phyloP scores from a whole-genome alignment of 2,113 vertebrate species.

The Haemorhous mexicanus region DNA sequence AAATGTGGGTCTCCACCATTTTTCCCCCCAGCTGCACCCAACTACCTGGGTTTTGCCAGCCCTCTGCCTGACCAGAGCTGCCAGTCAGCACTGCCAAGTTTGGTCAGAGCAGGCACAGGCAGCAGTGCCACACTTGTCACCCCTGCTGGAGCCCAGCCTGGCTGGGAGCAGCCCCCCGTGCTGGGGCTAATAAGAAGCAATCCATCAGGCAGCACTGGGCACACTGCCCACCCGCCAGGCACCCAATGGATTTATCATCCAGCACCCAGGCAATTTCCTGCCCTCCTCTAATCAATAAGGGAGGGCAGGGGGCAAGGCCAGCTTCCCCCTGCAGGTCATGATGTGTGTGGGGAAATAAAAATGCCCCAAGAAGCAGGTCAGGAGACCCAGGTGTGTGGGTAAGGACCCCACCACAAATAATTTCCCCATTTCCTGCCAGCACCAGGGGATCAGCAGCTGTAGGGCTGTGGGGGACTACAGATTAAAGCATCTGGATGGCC shows the following conservation, averaged over 20 bases:
- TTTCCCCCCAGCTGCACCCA: neutral
- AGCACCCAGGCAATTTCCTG: slow-evolving; percentile 40
- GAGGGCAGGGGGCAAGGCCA: neutral
- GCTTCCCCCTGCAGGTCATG: neutral
- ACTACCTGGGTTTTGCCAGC: neutral
- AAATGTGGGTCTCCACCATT: neutral
- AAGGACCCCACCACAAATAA: neutral
- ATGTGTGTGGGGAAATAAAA: neutral
- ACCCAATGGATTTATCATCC: slow-evolving; percentile 42
- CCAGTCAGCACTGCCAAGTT: neutral
- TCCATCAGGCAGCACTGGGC: slow-evolving; percentile 45
- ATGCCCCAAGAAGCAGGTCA: neutral
- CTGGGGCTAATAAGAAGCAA: slow-evolving; percentile 54
- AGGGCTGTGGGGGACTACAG: too few species aligned
- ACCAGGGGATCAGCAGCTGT: neutral
- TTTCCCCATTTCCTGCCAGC: neutral
- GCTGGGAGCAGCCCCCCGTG: neutral
- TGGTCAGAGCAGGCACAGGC: neutral
- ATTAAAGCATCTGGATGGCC: neutral
- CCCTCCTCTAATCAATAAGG: slow-evolving; percentile 27
- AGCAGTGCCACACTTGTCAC: neutral
- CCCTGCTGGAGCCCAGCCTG: neutral
- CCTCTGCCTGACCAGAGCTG: neutral
- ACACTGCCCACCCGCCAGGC: neutral
- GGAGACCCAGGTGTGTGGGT: neutral